These are phyloP conservation scores for Hoplostethus mediterraneus DNA, from an alignment of 2,797 vertebrate genomes.

Conservation along the genomic window DNA sequence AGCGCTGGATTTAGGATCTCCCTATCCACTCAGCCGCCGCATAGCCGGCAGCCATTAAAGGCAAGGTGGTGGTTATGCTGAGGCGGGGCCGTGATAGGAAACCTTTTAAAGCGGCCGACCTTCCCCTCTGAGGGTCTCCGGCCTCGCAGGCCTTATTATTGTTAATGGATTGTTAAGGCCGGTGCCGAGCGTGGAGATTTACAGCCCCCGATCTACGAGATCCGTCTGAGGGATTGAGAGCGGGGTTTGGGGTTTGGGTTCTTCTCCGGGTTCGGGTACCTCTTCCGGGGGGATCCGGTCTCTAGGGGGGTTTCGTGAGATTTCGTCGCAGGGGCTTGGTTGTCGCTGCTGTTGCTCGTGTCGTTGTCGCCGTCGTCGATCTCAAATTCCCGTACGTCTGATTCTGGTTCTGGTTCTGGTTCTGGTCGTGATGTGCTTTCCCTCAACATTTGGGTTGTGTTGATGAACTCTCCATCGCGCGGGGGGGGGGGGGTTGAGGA, in stretches of 20 bases:
- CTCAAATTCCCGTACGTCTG: background rate
- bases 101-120: slow-evolving; percentile 82
- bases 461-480: slow-evolving; percentile 19
- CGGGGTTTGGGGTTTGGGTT: too few species aligned
- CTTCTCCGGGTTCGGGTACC: slow-evolving; percentile 37
- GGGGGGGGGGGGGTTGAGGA: background rate
- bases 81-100: slow-evolving; percentile 80
- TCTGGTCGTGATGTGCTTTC: slow-evolving; percentile 9
- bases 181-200: slow-evolving; percentile 73
- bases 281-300: slow-evolving; percentile 12
- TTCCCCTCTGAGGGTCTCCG: slow-evolving; percentile 79
- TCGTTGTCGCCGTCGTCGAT: slow-evolving; percentile 14
- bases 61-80: slow-evolving; percentile 76
- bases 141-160: slow-evolving; percentile 75
- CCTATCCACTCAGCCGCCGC: slow-evolving; percentile 65
- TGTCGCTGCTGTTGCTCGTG: slow-evolving; percentile 1
- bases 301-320: slow-evolving; percentile 28
- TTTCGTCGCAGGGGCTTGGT: background rate
- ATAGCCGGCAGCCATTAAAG: slow-evolving; percentile 74
- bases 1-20: slow-evolving; percentile 69
- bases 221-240: slow-evolving; percentile 67
- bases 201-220: slow-evolving; percentile 62
- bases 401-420: background rate
- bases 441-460: slow-evolving; percentile 10
- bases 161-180: slow-evolving; percentile 77